phyloP scores from a whole-genome alignment of 2,113 vertebrate genomes.

The Etia nguti region DNA sequence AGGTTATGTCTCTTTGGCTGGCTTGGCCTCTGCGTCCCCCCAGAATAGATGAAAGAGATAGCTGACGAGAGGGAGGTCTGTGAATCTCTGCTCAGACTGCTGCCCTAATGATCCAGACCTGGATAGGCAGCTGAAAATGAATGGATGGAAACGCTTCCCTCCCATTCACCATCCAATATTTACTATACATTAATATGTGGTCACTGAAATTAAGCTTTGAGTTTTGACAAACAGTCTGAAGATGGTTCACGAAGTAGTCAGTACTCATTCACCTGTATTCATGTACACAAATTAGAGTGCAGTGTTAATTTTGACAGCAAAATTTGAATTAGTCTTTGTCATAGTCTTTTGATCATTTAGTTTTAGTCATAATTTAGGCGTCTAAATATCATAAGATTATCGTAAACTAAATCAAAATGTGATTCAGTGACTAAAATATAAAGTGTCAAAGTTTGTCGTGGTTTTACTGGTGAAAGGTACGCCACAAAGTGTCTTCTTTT shows the following conservation, averaged over 20 bases:
- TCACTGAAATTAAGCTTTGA: neutral
- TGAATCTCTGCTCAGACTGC: neutral
- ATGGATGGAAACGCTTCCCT: rapidly evolving
- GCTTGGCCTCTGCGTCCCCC: neutral
- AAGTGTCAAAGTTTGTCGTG: neutral
- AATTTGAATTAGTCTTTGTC: neutral
- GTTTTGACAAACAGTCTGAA: neutral
- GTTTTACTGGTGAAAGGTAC: neutral
- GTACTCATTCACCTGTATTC: neutral
- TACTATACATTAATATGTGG: neutral
- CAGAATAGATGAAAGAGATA: neutral
- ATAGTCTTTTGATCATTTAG: neutral
- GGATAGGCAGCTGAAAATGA: neutral
- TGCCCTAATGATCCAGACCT: neutral
- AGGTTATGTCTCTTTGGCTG: neutral
- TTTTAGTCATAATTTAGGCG: neutral
- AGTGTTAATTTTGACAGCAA: neutral
- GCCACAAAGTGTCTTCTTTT: neutral
- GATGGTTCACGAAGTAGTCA: neutral
- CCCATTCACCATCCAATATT: neutral
- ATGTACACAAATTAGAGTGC: neutral
- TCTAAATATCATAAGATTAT: neutral
- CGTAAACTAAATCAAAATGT: neutral
- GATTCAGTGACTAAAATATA: neutral
- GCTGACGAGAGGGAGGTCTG: neutral